A percentile compares a stretch with the other conserved stretches of the same genome.
Conservation (phyloP, 2,888 invertebrate genomes). For the Tenthredo distinguenda region DNA sequence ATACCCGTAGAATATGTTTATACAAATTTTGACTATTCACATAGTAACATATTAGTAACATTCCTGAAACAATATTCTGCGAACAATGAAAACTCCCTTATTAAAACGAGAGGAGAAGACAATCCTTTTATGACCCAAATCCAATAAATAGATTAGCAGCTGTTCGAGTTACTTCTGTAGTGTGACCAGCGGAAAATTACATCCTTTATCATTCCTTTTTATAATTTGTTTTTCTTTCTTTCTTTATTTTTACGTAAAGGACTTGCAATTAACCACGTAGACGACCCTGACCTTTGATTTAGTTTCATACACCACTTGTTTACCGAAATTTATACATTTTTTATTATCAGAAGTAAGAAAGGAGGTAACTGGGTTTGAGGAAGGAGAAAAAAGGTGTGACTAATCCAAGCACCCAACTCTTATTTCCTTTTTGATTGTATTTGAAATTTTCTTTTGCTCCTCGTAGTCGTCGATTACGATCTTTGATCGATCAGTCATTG, state of each 20-base stretch:
- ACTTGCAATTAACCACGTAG: background rate
- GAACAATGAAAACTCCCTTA: conserved; percentile 13
- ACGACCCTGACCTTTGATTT: conserved; percentile 7
- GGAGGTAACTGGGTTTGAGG: background rate
- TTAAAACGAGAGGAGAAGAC: background rate
- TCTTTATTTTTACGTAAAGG: background rate
- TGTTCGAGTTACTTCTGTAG: background rate
- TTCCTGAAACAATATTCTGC: background rate
- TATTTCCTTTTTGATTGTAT: background rate
- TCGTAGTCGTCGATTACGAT: background rate
- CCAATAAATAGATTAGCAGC: background rate
- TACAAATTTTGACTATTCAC: background rate
- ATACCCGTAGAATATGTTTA: background rate
- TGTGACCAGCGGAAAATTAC: background rate
- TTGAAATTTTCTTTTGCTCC: background rate
- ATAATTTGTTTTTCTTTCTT: background rate
- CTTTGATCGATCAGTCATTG: background rate
- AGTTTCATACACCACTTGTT: background rate
- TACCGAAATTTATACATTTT: background rate
- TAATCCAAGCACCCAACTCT: background rate
- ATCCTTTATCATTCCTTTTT: background rate
- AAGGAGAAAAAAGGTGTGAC: background rate
- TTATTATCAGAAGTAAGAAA: background rate
- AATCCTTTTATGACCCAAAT: background rate
- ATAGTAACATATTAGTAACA: background rate